phyloP scores from a whole-genome alignment of 2,888 invertebrate species.

The Volucella zonaria region DNA sequence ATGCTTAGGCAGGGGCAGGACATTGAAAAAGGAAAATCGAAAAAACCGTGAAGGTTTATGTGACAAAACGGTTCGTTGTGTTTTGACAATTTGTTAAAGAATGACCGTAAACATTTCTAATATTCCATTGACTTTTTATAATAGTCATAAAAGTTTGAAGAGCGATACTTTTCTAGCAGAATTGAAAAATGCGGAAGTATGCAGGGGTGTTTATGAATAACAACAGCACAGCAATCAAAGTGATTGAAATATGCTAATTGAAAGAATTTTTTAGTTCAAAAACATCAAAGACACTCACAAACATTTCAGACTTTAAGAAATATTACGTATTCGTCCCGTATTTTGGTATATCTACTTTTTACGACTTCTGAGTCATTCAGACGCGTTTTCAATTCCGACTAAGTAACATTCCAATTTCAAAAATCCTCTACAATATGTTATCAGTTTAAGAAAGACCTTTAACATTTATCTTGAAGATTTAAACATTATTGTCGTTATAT shows the following conservation, averaged over 20 bases:
- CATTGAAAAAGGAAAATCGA: neutral
- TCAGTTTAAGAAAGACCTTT: no score
- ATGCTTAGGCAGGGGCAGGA: neutral
- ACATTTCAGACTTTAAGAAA: neutral
- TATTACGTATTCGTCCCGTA: neutral
- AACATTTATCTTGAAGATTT: constrained; percentile 4
- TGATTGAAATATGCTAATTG: no score
- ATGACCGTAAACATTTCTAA: neutral
- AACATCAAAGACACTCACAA: neutral
- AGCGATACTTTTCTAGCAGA: no score
- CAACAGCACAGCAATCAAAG: no score
- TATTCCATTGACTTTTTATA: neutral
- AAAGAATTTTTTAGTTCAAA: neutral
- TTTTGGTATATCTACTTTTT: neutral
- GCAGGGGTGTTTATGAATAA: no score
- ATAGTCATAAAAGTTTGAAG: no score
- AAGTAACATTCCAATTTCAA: no score
- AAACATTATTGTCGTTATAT: constrained; percentile 27
- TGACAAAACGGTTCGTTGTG: neutral
- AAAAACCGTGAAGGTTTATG: neutral
- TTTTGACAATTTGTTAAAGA: neutral
- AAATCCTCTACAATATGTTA: no score
- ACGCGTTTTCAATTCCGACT: no score
- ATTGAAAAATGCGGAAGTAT: no score
- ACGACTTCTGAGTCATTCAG: neutral